A percentile compares a stretch with the other conserved stretches of the same genome.
Conservation (phyloP, 2,888 invertebrate genomes). For the Anaspis maculata region DNA sequence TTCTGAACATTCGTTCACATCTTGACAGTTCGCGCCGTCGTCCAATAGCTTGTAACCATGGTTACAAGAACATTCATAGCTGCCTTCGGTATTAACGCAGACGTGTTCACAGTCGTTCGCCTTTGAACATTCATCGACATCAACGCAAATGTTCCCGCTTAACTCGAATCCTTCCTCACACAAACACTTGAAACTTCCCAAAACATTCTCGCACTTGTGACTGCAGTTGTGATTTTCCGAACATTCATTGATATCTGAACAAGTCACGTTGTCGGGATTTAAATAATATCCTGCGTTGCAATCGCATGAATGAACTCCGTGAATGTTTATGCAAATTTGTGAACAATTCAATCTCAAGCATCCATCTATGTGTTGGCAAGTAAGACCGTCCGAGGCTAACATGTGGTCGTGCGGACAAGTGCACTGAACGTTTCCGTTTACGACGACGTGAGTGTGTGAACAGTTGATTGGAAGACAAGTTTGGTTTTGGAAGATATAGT, state of each 20-base stretch:
- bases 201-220: constrained; percentile 43
- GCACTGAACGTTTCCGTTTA: constrained; percentile 33
- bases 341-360: constrained; percentile 45
- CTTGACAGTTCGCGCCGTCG: constrained; percentile 18
- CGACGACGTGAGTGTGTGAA: constrained; percentile 31
- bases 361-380: constrained; percentile 40
- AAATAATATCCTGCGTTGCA: constrained; percentile 31
- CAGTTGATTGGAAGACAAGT: constrained; percentile 37
- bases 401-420: constrained; percentile 42
- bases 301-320: constrained; percentile 46
- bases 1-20: constrained; percentile 30
- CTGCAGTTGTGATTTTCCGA: constrained; percentile 46
- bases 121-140: constrained; percentile 45
- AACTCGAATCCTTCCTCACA: constrained; percentile 41
- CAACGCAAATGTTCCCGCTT: constrained; percentile 34
- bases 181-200: constrained; percentile 42
- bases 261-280: constrained; percentile 28
- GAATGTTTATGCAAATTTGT: constrained; percentile 44
- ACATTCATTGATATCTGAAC: constrained; percentile 43
- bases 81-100: constrained; percentile 31
- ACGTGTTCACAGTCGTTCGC: constrained; percentile 30
- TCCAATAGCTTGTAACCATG: constrained; percentile 37
- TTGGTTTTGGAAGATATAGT: constrained; percentile 17
- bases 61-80: constrained; percentile 38
- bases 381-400: constrained; percentile 38